phyloP scores from a whole-genome alignment of 1,140 invertebrate genomes.

The Diploscapter pachys region DNA sequence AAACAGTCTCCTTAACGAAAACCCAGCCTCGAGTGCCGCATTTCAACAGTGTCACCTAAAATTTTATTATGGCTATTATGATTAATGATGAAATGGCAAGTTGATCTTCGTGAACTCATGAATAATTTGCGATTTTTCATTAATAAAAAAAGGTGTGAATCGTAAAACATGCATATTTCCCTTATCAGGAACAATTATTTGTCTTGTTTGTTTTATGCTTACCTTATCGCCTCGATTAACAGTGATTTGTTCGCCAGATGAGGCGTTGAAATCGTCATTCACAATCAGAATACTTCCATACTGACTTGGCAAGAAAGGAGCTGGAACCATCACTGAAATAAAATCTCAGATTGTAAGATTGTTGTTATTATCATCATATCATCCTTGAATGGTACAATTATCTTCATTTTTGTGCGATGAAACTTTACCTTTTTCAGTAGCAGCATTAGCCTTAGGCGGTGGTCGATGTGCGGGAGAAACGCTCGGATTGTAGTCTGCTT shows the following conservation, averaged over 20 bases:
- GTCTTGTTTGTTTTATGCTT: not conserved
- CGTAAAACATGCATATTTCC: not conserved
- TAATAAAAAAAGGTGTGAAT: too few species aligned
- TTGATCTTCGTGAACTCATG: too few species aligned
- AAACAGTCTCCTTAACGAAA: slow-evolving; percentile 20
- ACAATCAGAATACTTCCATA: slow-evolving; percentile 28
- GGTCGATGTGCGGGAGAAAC: too few species aligned
- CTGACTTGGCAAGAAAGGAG: slow-evolving; percentile 13
- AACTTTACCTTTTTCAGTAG: too few species aligned
- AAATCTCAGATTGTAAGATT: too few species aligned
- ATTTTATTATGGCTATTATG: not conserved
- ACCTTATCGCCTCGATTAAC: slow-evolving; percentile 26
- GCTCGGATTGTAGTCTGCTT: too few species aligned
- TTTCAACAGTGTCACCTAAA: slow-evolving; percentile 24
- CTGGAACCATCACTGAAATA: not conserved
- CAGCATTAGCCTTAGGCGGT: too few species aligned
- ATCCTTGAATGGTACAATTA: too few species aligned
- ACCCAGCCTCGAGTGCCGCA: slow-evolving; percentile 26
- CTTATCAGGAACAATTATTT: not conserved
- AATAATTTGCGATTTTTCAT: too few species aligned
- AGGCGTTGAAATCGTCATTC: slow-evolving; percentile 19
- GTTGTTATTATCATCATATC: too few species aligned
- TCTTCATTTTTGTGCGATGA: too few species aligned
- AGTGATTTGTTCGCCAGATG: slow-evolving; percentile 25
- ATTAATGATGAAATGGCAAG: too few species aligned